Evolutionary conservation across 2,113 vertebrate species (phyloP), one percentile per base, ranked within the genome.

Genomic region (Otus sunia): DNA sequence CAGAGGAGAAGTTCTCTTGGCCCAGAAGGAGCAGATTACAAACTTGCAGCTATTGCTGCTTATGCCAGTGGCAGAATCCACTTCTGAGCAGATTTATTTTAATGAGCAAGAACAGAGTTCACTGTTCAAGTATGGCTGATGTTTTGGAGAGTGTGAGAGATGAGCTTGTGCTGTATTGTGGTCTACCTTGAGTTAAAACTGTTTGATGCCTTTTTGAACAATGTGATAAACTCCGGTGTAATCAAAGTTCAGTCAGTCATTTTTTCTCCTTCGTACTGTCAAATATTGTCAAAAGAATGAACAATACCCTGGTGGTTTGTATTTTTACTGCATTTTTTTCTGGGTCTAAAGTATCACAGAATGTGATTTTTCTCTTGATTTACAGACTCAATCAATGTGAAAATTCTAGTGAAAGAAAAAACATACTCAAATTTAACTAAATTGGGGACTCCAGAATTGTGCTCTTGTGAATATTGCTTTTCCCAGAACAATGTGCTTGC

Each of bases 151-250:
- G 39, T n/a, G 20, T 79, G 64, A 94, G 49, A 88, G n/a, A 88
- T 3, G 2, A 30, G 20, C 50, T 43, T 69, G 82, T 92, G 85
- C 91, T 72, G 32, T 91, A 18, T 74, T 66, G 15, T 9, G 7
- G 10, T 87, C 82, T 95, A 34, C 75, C 81, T 92, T 60, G 74
- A 94, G 43, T 69, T 82, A 66, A 60, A 86, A 77, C 56, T 62
- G 26, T 90, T 73, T 59, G 60, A 56, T 85, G 36, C 43, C 59
- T 96, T 96, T 96, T 58, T 71, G 77, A 96, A 45, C 30, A 68
- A 56, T 26, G 30, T 50, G 58, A 86, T 84, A 64, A 92, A 75
- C 53, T 92, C 55, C 2, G 15, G 29, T 62, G 55, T 58, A 64
- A 78, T 64, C 26, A 39, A 92, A 76, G 55, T 68, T 53, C 8